Conservation (phyloP, 2,888 invertebrate genomes). For the Alloplasta piceator region DNA sequence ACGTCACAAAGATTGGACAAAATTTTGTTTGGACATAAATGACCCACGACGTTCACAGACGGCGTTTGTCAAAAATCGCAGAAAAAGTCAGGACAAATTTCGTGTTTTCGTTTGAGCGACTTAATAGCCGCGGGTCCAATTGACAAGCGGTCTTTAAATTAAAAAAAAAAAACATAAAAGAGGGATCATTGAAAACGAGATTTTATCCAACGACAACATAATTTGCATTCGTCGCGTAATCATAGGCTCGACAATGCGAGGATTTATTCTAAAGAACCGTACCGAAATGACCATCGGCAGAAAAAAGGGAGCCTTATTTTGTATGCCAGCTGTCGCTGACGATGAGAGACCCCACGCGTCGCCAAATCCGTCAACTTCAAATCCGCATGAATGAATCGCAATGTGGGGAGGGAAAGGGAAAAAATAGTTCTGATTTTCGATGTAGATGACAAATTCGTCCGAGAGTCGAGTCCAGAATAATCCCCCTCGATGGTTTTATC, state of each 20-base stretch:
- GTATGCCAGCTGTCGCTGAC: slow-evolving; percentile 29
- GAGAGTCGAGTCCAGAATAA: slow-evolving; percentile 23
- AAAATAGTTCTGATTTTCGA: slow-evolving; percentile 30
- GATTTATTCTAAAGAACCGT: slow-evolving; percentile 37
- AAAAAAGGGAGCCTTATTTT: slow-evolving; percentile 21
- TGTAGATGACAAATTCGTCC: slow-evolving; percentile 1
- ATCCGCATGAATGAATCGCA: slow-evolving; percentile 41
- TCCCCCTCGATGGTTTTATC: background rate
- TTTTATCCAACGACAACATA: slow-evolving; percentile 38
- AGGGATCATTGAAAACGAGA: slow-evolving; percentile 8
- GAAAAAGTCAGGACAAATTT: background rate
- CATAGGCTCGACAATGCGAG: slow-evolving; percentile 29
- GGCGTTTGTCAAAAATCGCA: too few species aligned
- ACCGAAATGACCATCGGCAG: slow-evolving; percentile 46
- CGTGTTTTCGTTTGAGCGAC: background rate
- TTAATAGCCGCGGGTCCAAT: background rate
- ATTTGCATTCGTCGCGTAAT: slow-evolving; percentile 30
- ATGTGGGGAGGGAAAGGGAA: background rate
- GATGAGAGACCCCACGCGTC: slow-evolving; percentile 37
- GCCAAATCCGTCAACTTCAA: slow-evolving; percentile 31
- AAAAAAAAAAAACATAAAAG: background rate
- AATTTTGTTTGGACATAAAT: too few species aligned
- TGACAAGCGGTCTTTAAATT: slow-evolving; percentile 9
- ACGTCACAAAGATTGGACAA: too few species aligned
- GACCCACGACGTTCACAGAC: too few species aligned